Evolutionary conservation across 1,140 invertebrate genomes (phyloP), one percentile per base, ranked within the genome.

Genomic region (Heliothis subflexa): DNA sequence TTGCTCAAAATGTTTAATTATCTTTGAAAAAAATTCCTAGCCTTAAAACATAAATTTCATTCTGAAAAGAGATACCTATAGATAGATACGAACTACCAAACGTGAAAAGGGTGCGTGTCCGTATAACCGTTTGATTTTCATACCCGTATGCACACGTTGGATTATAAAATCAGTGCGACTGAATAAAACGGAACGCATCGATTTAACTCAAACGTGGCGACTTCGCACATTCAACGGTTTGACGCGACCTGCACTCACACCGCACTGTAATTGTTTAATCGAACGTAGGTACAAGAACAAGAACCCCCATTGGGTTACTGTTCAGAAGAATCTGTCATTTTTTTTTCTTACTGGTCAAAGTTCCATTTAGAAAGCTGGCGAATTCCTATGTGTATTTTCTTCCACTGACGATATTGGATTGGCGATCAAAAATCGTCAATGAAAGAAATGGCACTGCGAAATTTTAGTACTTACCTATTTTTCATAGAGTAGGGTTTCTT

Each of bases 111-210:
- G 40, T 50, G 21, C 57, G 40, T 33, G 11, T 57, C 49, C 47
- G 14, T 49, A 45, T 28, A 75, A 59, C 47, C 52, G 25, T 77
- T 55, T 57, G 50, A 57, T 78, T 75, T 62, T 70, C 64, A 68
- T 64, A 78, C 64, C 52, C 52, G 49, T 54, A 47, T 33, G 21
- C 66, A 70, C 47, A 78, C 45, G 49, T 54, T 11, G 87, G 89
- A 91, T 93, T 93, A 91, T 89, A 91, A 91, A 92, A 91, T 93
- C 91, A 91, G 79, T 85, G 87, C 82, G 89, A n/a, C 25, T 72
- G 83, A 86, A 85, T 86, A 88, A 83, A 88, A 87, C 85, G 81
- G 83, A 85, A 89, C 88, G 89, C 91, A 91, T 93, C 88, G 88
- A 90, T 91, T 93, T 88, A 88, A 85, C 85, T 83, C 16, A 81